Conservation (phyloP, 2,113 vertebrate species). For the Plestiodon gilberti region DNA sequence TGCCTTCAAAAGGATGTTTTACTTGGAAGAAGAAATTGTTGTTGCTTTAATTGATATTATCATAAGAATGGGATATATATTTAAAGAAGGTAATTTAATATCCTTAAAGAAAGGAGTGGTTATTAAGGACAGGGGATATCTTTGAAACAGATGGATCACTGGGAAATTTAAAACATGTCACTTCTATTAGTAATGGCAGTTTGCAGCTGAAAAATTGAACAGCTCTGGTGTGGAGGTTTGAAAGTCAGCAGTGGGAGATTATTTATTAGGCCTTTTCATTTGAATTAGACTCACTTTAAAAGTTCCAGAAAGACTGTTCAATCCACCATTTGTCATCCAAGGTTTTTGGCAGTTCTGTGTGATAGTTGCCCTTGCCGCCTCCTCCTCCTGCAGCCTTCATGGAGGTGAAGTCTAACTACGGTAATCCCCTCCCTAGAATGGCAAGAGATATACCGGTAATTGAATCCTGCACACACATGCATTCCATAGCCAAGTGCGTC, state of each 20-base stretch:
- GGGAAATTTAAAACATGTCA: conserved; percentile 56
- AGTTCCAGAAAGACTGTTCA: conserved; percentile 46
- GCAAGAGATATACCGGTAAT: conserved; percentile 45
- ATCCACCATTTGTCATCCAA: conserved; percentile 64
- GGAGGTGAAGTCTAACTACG: conserved; percentile 57
- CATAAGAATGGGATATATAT: background rate
- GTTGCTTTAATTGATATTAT: conserved; percentile 61
- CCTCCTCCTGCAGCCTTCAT: conserved; percentile 22
- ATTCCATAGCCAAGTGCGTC: conserved; percentile 54
- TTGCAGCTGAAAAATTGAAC: conserved; percentile 53
- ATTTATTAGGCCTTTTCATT: conserved; percentile 69
- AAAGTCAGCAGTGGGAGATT: conserved; percentile 64
- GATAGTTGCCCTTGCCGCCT: conserved; percentile 54
- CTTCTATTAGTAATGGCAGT: conserved; percentile 57
- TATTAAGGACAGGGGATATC: conserved; percentile 63
- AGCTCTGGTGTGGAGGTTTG: conserved; percentile 8
- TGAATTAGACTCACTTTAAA: conserved; percentile 68
- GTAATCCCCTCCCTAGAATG: background rate
- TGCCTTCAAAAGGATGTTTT: conserved; percentile 35
- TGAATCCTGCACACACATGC: conserved; percentile 63
- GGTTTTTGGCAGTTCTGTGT: conserved; percentile 50
- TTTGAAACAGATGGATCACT: conserved; percentile 46
- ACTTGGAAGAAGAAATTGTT: conserved; percentile 50
- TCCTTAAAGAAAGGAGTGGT: conserved; percentile 28
- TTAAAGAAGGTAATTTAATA: conserved; percentile 54